Percentiles rank a stretch among this genome's conserved stretches.
phyloP scores from a whole-genome alignment of 1,140 invertebrate species.

The Tetramorium alpestre region DNA sequence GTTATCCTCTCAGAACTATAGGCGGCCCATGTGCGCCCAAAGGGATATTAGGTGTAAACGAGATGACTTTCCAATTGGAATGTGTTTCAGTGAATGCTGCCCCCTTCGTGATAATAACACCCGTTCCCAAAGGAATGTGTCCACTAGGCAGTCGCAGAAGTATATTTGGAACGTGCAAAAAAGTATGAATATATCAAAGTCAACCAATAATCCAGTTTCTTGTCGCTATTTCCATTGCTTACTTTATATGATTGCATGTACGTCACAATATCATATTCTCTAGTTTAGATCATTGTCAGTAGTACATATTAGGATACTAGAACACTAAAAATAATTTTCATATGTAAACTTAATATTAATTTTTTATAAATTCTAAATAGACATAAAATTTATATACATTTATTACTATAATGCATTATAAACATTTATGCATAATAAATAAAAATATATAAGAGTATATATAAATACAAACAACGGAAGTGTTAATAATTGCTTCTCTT shows the following conservation, averaged over 20 bases:
- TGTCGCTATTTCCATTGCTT: not conserved
- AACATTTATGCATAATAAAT: too few relatives aligned
- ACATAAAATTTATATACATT: constrained; percentile 22
- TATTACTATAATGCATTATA: too few relatives aligned
- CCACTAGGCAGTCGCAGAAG: constrained; percentile 77
- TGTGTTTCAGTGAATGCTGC: constrained; percentile 66
- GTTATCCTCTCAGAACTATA: constrained; percentile 84
- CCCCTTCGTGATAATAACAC: constrained; percentile 73
- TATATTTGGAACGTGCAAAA: constrained; percentile 74
- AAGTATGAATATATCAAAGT: not conserved
- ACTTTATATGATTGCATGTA: not conserved
- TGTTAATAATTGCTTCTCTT: too few relatives aligned
- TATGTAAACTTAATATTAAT: not conserved
- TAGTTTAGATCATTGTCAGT: not conserved
- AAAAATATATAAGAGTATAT: too few relatives aligned
- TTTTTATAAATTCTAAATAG: constrained; percentile 1
- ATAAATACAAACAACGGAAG: too few relatives aligned
- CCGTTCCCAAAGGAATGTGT: constrained; percentile 67
- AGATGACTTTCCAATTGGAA: constrained; percentile 77
- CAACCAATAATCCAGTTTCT: not conserved
- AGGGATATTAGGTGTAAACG: constrained; percentile 73
- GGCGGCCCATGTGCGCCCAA: constrained; percentile 80
- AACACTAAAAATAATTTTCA: not conserved
- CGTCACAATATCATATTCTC: not conserved
- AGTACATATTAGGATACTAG: not conserved